A percentile compares a stretch with the other conserved stretches of the same genome.
These are phyloP conservation scores for Zaprionus lineosus DNA, from an alignment of 2,888 invertebrate species.

Conservation along the genomic window DNA sequence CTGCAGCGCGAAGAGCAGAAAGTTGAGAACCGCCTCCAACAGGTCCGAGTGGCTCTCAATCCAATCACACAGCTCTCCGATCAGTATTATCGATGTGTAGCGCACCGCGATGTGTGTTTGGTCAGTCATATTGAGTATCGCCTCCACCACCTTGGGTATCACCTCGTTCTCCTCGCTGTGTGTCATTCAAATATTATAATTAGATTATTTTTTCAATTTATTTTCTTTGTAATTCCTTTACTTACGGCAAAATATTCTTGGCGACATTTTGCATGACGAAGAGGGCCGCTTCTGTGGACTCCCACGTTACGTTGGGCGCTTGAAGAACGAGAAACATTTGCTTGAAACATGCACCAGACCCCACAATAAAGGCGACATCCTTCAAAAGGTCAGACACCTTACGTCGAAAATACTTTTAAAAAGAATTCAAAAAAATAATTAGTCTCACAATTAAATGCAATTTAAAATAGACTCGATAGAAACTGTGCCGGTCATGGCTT, in stretches of 20 bases:
- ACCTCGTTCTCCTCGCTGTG: conserved; percentile 93
- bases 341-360: conserved; percentile 94
- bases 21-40: conserved; percentile 91
- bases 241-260: conserved; percentile 96
- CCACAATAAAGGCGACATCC: conserved; percentile 98
- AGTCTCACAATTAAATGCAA: too few species aligned
- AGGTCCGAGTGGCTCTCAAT: conserved; percentile 92
- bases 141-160: conserved; percentile 96
- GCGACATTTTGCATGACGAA: conserved; percentile 98
- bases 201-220: background rate
- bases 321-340: conserved; percentile 94
- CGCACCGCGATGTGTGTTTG: conserved; percentile 93
- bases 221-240: conserved; percentile 51
- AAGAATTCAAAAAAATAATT: too few species aligned
- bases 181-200: background rate
- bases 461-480: too few species aligned
- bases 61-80: conserved; percentile 98
- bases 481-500: too few species aligned
- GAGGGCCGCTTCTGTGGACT: conserved; percentile 95
- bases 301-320: conserved; percentile 91
- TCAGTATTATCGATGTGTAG: conserved; percentile 92
- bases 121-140: conserved; percentile 92
- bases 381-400: conserved; percentile 96
- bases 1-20: conserved; percentile 88
- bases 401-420: conserved; percentile 87